Evolutionary conservation across 2,888 invertebrate genomes (phyloP).

Genomic region (Microplitis manilae): DNA sequence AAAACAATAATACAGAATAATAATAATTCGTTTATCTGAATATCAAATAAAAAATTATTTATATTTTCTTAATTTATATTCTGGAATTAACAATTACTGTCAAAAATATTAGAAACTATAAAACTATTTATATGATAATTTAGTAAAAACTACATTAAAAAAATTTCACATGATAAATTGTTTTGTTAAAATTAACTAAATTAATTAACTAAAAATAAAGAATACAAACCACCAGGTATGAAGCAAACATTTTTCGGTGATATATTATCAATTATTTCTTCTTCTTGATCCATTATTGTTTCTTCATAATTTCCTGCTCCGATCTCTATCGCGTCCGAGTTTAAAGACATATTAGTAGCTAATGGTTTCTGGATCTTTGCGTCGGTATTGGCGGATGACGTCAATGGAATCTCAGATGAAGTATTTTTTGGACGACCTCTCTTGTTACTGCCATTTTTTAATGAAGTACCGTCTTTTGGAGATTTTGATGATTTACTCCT

Average conservation of each 20-base stretch:
- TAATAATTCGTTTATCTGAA: too few relatives aligned
- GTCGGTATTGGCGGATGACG: background rate
- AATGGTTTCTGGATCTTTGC: background rate
- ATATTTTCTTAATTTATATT: too few relatives aligned
- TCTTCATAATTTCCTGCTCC: background rate
- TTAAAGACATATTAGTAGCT: background rate
- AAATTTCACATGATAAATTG: too few relatives aligned
- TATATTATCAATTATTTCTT: conserved; percentile 8
- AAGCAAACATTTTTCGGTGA: conserved; percentile 9
- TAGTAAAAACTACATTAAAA: too few relatives aligned
- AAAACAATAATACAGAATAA: background rate
- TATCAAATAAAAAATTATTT: too few relatives aligned
- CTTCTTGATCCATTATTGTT: background rate
- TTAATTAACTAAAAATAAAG: too few relatives aligned
- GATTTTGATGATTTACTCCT: conserved; percentile 7
- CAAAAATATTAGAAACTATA: background rate
- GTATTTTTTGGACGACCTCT: too few relatives aligned
- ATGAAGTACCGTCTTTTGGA: background rate
- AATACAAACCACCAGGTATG: conserved; percentile 9
- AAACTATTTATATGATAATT: background rate
- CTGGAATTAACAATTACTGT: background rate
- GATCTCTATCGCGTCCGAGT: background rate
- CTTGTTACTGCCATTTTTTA: too few relatives aligned
- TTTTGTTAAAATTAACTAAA: too few relatives aligned
- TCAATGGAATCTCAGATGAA: too few relatives aligned